Percentiles rank a stretch among this genome's conserved stretches.
Conservation (phyloP, 2,888 invertebrate genomes). For the Zhengitettix transpicula region DNA sequence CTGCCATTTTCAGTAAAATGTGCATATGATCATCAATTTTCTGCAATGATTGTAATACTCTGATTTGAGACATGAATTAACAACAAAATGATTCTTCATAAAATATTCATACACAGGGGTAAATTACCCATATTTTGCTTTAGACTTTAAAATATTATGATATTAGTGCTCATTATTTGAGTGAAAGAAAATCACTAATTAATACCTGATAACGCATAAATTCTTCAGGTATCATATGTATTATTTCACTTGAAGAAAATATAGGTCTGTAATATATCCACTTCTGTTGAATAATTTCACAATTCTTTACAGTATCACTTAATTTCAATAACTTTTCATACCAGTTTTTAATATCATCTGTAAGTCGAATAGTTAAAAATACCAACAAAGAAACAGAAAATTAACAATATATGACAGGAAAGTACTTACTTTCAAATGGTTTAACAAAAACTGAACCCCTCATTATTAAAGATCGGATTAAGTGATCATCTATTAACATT, state of each 20-base stretch:
- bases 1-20: no score
- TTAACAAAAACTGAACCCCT: conserved; percentile 74
- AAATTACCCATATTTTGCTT: no score
- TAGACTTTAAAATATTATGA: no score
- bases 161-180: no score
- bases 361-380: background rate
- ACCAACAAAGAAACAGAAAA: background rate
- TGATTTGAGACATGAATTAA: no score
- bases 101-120: no score
- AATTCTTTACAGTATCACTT: conserved; percentile 59
- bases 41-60: no score
- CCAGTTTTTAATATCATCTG: conserved; percentile 42
- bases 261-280: conserved; percentile 79
- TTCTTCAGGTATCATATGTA: conserved; percentile 73
- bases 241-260: conserved; percentile 73
- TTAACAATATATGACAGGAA: conserved; percentile 2
- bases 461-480: conserved; percentile 69
- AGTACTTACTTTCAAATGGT: conserved; percentile 50
- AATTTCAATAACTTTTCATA: conserved; percentile 55
- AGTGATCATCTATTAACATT: conserved; percentile 64
- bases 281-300: conserved; percentile 71
- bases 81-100: no score
- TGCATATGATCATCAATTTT: no score
- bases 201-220: conserved; percentile 47
- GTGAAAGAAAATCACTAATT: background rate